phyloP scores from a whole-genome alignment of 2,113 vertebrate species.

The Tautogolabrus adspersus region DNA sequence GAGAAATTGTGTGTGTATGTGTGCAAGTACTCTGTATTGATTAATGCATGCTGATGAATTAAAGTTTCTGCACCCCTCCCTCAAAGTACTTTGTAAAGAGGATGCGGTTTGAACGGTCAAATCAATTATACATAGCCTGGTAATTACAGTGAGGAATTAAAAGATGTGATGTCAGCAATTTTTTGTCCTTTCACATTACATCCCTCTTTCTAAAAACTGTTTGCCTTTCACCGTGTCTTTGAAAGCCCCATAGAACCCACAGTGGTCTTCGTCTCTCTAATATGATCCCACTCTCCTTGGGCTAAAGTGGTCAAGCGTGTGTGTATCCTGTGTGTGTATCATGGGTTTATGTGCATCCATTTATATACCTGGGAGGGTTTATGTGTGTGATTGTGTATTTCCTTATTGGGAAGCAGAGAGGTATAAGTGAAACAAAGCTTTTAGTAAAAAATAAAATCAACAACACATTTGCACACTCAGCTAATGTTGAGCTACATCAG shows the following conservation, averaged over 20 bases:
- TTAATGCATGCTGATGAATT: slow-evolving; percentile 73
- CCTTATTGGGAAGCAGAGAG: slow-evolving; percentile 48
- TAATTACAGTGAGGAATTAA: slow-evolving; percentile 85
- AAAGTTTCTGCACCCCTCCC: slow-evolving; percentile 69
- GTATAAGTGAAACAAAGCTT: slow-evolving; percentile 82
- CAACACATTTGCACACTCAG: slow-evolving; percentile 79
- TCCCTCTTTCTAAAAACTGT: slow-evolving; percentile 50
- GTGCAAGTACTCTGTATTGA: slow-evolving; percentile 43
- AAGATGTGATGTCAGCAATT: slow-evolving; percentile 82
- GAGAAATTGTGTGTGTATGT: background rate
- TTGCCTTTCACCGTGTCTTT: slow-evolving; percentile 50
- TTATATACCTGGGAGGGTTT: slow-evolving; percentile 30
- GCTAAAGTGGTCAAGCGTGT: slow-evolving; percentile 64
- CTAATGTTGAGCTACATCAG: slow-evolving; percentile 66
- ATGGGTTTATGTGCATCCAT: slow-evolving; percentile 17
- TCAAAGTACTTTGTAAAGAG: slow-evolving; percentile 80
- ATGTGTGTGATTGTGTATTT: slow-evolving; percentile 10
- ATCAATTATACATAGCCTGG: slow-evolving; percentile 85
- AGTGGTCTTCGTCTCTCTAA: slow-evolving; percentile 45
- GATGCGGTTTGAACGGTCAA: slow-evolving; percentile 67
- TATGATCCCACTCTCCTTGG: slow-evolving; percentile 41
- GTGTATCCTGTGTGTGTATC: slow-evolving; percentile 46
- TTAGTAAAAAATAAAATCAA: slow-evolving; percentile 81
- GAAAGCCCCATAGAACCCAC: slow-evolving; percentile 60
- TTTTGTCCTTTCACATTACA: slow-evolving; percentile 37